Evolutionary conservation across 2,797 vertebrate species (phyloP).

Genomic region (Apogon talboti): DNA sequence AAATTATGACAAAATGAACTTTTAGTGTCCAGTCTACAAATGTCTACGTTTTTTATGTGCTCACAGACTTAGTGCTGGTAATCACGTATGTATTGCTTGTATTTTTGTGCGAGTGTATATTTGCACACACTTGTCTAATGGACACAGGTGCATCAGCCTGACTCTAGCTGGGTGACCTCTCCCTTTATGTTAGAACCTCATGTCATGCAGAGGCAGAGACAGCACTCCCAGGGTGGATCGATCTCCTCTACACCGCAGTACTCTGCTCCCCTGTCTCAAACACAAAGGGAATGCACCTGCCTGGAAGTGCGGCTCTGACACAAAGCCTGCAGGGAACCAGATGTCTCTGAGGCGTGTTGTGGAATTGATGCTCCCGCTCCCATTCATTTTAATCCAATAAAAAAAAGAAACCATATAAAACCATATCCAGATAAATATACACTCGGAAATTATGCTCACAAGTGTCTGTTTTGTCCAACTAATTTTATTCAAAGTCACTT

Average conservation of each 20-base stretch:
- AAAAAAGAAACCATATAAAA: slow-evolving; percentile 12
- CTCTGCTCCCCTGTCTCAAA: slow-evolving; percentile 65
- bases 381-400: slow-evolving; percentile 49
- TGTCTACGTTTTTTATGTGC: background rate
- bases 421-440: slow-evolving; percentile 21
- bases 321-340: slow-evolving; percentile 73
- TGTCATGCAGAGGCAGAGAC: slow-evolving; percentile 70
- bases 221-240: slow-evolving; percentile 68
- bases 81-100: background rate
- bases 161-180: slow-evolving; percentile 61
- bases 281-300: slow-evolving; percentile 74
- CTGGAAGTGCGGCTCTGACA: slow-evolving; percentile 69
- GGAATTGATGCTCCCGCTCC: slow-evolving; percentile 66
- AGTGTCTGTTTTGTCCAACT: slow-evolving; percentile 6
- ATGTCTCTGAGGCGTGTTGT: slow-evolving; percentile 65
- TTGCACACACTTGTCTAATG: slow-evolving; percentile 41
- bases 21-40: background rate
- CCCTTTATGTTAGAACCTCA: slow-evolving; percentile 59
- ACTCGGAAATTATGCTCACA: slow-evolving; percentile 1
- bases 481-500: background rate
- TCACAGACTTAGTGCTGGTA: background rate
- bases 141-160: slow-evolving; percentile 54
- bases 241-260: slow-evolving; percentile 59
- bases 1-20: background rate
- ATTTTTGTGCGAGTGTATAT: slow-evolving; percentile 12